phyloP scores from a whole-genome alignment of 2,797 vertebrate species.

The Rhadinocentrus ornatus region DNA sequence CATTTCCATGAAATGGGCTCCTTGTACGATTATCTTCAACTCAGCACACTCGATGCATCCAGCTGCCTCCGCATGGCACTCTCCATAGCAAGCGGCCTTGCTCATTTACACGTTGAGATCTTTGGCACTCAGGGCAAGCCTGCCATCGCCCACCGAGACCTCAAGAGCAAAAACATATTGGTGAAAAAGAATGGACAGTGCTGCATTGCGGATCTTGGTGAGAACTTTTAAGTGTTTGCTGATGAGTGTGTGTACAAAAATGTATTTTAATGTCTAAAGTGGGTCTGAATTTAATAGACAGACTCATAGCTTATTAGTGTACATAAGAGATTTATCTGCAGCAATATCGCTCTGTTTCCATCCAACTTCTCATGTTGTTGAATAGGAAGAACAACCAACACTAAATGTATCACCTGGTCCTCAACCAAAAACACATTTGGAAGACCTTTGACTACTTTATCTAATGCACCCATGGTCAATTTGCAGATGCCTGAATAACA shows the following conservation, averaged over 20 bases:
- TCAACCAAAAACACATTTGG: constrained; percentile 78
- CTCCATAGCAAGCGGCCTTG: constrained; percentile 93
- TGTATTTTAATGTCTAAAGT: background rate
- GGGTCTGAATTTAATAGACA: too few species aligned
- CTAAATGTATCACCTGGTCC: constrained; percentile 33
- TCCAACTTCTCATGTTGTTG: constrained; percentile 44
- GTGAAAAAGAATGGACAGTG: constrained; percentile 98
- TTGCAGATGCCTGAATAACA: constrained; percentile 43
- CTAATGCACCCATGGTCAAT: constrained; percentile 63
- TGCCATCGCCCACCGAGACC: constrained; percentile 94
- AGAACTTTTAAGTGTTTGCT: constrained; percentile 46
- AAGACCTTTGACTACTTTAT: constrained; percentile 54
- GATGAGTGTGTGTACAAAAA: background rate
- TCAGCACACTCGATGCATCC: constrained; percentile 91
- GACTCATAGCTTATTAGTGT: constrained; percentile 3
- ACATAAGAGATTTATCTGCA: constrained; percentile 9
- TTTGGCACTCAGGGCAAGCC: constrained; percentile 98
- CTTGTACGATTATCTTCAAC: constrained; percentile 95
- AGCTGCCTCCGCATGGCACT: constrained; percentile 93
- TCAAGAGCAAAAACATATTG: constrained; percentile 98
- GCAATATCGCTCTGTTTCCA: background rate
- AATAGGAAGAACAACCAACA: constrained; percentile 42
- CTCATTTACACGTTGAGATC: constrained; percentile 97
- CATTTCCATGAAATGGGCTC: constrained; percentile 99
- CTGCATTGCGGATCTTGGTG: constrained; percentile 97